Evolutionary conservation across 2,797 vertebrate genomes (phyloP), one percentile per base, ranked within the genome.

Genomic region (Ciconia nigra): DNA sequence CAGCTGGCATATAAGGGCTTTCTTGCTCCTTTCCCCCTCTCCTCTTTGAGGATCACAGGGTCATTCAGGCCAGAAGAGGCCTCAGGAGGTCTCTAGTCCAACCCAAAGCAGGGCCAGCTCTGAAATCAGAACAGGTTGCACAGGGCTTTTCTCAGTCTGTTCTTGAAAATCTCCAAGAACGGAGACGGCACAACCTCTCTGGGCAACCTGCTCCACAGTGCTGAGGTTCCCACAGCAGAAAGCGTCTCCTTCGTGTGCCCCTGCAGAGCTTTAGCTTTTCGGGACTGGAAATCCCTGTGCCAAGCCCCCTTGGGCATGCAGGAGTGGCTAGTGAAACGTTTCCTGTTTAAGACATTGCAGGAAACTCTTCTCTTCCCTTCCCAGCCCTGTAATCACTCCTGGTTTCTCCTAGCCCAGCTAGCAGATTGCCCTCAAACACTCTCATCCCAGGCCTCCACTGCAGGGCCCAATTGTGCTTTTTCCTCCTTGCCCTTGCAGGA

Each of bases 171-270:
- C 42, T 44, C 54, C 47, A 35, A 46, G 70, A 62, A 35, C 0
- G 1, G 67, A 41, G 71, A 52, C 0, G 0, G 41, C 39, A 46
- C 37, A 62, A 42, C 52, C 44, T 29, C 24, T 31, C 35, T 29
- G 54, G 69, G 37, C 57, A 87, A 78, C 65, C 70, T 62, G 61
- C 71, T 66, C 57, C 66, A 4, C 28, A 5, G 24, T 5, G 31
- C 52, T 0, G 3, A 6, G 4, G 28, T 37, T 79, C 74, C 66
- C 41, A 51, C 28, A 17, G 57, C 59, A 87, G 47, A 78, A 51
- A 65, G 9, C 1, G 0, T 35, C 65, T 70, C 39, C 33, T 83
- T 49, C 1, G 0, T 13, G 35, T 41, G 11, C 19, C 11, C 31
- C n/a, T 39, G 33, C 7, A 55, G 46, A 91, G 55, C 76, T 88